phyloP scores from a whole-genome alignment of 2,113 vertebrate genomes.

The Centropristis striata region DNA sequence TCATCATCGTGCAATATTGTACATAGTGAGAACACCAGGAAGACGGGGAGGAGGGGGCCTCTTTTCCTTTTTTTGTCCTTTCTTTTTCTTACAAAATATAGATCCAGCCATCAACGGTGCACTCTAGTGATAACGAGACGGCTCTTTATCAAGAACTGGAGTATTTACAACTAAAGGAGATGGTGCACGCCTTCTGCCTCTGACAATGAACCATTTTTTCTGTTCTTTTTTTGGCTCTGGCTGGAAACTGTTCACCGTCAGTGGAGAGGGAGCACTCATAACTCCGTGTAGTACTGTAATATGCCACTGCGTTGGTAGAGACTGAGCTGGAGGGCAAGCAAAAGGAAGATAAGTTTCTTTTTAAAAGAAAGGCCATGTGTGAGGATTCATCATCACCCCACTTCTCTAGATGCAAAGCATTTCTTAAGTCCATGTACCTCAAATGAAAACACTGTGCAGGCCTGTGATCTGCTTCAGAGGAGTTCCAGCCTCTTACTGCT shows the following conservation, averaged over 20 bases:
- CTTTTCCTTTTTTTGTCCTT: conserved; percentile 54
- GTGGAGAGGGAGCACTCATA: conserved; percentile 11
- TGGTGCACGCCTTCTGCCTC: conserved; percentile 7
- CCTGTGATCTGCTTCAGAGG: conserved; percentile 43
- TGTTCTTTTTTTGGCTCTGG: conserved; percentile 22
- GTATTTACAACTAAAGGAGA: conserved; percentile 74
- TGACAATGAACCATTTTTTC: conserved; percentile 1
- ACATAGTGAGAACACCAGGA: conserved; percentile 75
- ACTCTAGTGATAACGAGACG: conserved; percentile 78
- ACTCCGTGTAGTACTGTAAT: conserved; percentile 20
- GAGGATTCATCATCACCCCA: conserved; percentile 28
- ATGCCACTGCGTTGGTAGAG: conserved; percentile 8
- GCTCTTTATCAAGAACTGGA: conserved; percentile 52
- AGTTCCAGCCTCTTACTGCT: conserved; percentile 62
- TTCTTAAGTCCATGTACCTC: conserved; percentile 54
- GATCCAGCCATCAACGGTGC: conserved; percentile 76
- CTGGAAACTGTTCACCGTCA: not conserved
- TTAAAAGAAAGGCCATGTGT: conserved; percentile 12
- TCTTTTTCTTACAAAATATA: conserved; percentile 79
- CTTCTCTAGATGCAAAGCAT: conserved; percentile 11
- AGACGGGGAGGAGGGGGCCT: conserved; percentile 47
- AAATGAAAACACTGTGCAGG: conserved; percentile 41
- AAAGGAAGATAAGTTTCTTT: conserved; percentile 4
- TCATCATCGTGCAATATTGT: conserved; percentile 80
- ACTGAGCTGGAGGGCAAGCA: conserved; percentile 34